Evolutionary conservation across 2,113 vertebrate genomes (phyloP), one percentile per base, ranked within the genome.

Genomic region (Nanorana parkeri): DNA sequence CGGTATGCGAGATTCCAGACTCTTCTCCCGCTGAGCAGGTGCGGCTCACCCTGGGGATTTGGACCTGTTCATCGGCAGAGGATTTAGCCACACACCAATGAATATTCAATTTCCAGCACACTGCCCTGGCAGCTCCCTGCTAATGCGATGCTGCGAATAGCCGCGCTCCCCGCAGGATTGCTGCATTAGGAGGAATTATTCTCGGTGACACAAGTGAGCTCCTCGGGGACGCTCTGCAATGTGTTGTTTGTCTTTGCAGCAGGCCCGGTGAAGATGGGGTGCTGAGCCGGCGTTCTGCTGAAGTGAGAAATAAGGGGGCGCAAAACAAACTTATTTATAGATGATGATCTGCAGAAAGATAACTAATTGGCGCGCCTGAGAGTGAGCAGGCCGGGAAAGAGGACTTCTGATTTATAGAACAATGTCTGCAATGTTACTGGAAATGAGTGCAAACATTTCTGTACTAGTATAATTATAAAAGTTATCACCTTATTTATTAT

Each of bases 161-260:
- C 51, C 10, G 24, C 24, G 4, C 8, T 81, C 79, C 79, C 79
- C 21, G n/a, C 17, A 65, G 79, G 29, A 13, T 65, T 65, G 1
- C 26, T 64, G 41, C 58, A 81, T 81, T 73, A 73, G 19, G 47
- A 81, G 60, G 47, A 64, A 81, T 64, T 28, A 23, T 56, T 6
- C 26, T 64, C 26, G 7, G 67, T 67, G 17, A 79, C 54, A 41
- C 52, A 54, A n/a, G 52, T 56, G 23, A 24, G 10, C 1, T 74
- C 71, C 29, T 74, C 10, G 1, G 5, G 4, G 51, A 83, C 7
- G 41, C n/a, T 20, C 24, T 7, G 47, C 41, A 72, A 74, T 32
- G 63, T 32, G 5, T 75, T 47, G 63, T 63, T 66, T 21, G 17
- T 47, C 29, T 75, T 75, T 75, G 63, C 52, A 58, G 10, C 80